These are phyloP conservation scores for Onychomys arenicola DNA, from an alignment of 2,797 vertebrate genomes.

Conservation along the genomic window DNA sequence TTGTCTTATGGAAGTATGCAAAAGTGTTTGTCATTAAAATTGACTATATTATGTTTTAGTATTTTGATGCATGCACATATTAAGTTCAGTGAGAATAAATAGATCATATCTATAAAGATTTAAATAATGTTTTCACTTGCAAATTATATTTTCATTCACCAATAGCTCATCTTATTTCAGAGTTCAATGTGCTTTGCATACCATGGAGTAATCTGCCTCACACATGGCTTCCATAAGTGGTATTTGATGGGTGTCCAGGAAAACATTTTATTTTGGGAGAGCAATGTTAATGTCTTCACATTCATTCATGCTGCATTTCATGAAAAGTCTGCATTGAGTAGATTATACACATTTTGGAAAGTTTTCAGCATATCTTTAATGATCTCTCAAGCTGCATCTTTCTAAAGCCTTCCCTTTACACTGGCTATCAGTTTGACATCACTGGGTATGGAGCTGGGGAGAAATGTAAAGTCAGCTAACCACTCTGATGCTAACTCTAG, in stretches of 20 bases:
- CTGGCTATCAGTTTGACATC: not conserved
- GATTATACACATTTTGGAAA: not conserved
- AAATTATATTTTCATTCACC: slow-evolving; percentile 54
- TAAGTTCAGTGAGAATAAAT: not conserved
- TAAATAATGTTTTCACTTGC: slow-evolving; percentile 12
- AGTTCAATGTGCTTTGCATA: slow-evolving; percentile 65
- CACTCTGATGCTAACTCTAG: not conserved
- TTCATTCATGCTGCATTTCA: not conserved
- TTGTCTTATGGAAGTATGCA: not conserved
- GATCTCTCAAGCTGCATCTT: not conserved
- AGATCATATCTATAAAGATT: not conserved
- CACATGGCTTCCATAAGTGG: slow-evolving; percentile 42
- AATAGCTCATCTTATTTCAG: slow-evolving; percentile 45
- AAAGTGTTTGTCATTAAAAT: not conserved
- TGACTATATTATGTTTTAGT: not conserved
- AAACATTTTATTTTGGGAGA: slow-evolving; percentile 60
- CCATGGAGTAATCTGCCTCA: not conserved
- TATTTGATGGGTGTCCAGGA: slow-evolving; percentile 64
- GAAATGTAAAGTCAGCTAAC: not conserved
- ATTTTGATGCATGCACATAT: not conserved
- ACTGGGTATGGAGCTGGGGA: not conserved
- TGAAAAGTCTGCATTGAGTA: slow-evolving; percentile 8
- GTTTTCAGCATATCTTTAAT: not conserved
- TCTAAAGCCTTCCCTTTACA: not conserved
- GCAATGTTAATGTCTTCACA: not conserved